These are phyloP conservation scores for Heliconius hermathena DNA, from an alignment of 1,140 invertebrate genomes.

Conservation along the genomic window DNA sequence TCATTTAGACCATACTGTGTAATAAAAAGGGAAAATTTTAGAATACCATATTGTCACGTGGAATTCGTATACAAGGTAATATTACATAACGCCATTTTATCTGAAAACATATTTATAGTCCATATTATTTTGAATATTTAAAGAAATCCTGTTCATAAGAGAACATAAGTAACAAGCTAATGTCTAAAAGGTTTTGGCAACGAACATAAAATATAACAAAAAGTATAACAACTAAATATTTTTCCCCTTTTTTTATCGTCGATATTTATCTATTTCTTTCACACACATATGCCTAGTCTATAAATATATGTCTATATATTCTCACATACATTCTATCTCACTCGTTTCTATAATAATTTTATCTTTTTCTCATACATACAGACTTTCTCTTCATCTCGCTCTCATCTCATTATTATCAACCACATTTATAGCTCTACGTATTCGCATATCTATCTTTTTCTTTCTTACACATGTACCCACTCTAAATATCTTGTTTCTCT, in stretches of 20 bases:
- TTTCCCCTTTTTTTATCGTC: too few species aligned
- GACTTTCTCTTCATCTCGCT: background rate
- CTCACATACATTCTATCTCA: too few species aligned
- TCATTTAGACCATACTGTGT: background rate
- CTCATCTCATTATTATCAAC: background rate
- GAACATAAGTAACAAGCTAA: too few species aligned
- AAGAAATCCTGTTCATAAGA: background rate
- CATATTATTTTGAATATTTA: background rate
- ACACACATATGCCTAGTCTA: too few species aligned
- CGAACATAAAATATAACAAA: too few species aligned
- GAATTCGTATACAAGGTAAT: slow-evolving; percentile 47
- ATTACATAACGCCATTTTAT: slow-evolving; percentile 54
- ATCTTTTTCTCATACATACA: background rate
- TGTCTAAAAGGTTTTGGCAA: too few species aligned
- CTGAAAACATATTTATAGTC: slow-evolving; percentile 45
- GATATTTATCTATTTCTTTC: too few species aligned
- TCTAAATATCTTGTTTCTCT: too few species aligned
- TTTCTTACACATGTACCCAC: too few species aligned
- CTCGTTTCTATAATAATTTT: background rate
- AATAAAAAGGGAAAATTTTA: background rate
- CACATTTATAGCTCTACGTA: background rate
- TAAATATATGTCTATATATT: too few species aligned
- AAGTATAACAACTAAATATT: too few species aligned
- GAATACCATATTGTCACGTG: slow-evolving; percentile 52
- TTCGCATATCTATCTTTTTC: background rate